phyloP scores from a whole-genome alignment of 2,888 invertebrate species.

The Athetis lepigone region DNA sequence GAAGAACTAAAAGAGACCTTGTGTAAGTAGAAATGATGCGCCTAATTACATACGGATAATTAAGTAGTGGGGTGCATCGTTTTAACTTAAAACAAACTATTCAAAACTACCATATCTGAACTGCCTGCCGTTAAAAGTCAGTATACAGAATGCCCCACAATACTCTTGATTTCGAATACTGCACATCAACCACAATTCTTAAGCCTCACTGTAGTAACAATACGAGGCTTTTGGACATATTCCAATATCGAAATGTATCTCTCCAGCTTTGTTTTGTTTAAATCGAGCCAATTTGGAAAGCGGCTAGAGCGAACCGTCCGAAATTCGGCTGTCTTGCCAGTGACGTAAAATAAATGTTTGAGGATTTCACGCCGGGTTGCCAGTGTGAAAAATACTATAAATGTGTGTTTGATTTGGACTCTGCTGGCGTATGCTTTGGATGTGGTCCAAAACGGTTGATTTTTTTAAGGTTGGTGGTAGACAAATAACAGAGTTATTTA shows the following conservation, averaged over 20 bases:
- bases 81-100: no score
- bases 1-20: no score
- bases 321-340: constrained; percentile 26
- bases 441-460: constrained; percentile 29
- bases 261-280: constrained; percentile 60
- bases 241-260: constrained; percentile 60
- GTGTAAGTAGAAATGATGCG: no score
- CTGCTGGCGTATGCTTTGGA: constrained; percentile 33
- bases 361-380: constrained; percentile 38
- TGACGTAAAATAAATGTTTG: constrained; percentile 45
- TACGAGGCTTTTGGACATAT: constrained; percentile 56
- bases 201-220: constrained; percentile 35
- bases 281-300: constrained; percentile 56
- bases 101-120: no score
- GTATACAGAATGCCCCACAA: constrained; percentile 22
- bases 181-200: constrained; percentile 31
- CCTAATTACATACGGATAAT: no score
- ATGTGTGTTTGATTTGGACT: constrained; percentile 23
- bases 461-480: background rate
- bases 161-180: constrained; percentile 25
- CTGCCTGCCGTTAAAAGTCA: no score
- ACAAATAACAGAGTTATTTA: background rate
- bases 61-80: no score
- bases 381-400: constrained; percentile 33
- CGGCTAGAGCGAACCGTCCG: constrained; percentile 11